These are phyloP conservation scores for Volucella inanis DNA, from an alignment of 2,888 invertebrate species.

Conservation along the genomic window DNA sequence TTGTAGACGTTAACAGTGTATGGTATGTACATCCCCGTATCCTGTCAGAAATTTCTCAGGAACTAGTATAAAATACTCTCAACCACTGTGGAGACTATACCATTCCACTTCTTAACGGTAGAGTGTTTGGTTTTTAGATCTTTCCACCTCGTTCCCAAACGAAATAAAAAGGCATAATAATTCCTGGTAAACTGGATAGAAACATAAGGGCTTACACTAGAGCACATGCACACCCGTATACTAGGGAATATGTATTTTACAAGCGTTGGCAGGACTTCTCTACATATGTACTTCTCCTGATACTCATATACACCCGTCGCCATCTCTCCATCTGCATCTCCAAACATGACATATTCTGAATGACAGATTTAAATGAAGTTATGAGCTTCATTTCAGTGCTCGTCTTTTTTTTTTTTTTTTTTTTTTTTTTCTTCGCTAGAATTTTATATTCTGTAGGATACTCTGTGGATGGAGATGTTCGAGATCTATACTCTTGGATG, in stretches of 20 bases:
- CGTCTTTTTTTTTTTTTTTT: background rate
- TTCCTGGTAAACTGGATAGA: conserved; percentile 30
- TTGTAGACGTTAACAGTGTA: no score
- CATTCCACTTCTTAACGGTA: conserved; percentile 11
- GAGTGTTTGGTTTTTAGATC: conserved; percentile 8
- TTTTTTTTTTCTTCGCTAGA: background rate
- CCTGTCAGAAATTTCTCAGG: conserved; percentile 19
- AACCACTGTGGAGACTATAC: background rate
- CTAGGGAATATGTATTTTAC: conserved; percentile 14
- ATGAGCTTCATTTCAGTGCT: conserved; percentile 40
- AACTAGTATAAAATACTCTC: conserved; percentile 16
- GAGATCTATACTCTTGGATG: conserved; percentile 22
- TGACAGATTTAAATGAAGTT: conserved; percentile 62
- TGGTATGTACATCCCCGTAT: background rate
- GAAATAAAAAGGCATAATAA: conserved; percentile 24
- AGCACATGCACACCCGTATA: background rate
- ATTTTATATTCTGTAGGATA: conserved; percentile 20
- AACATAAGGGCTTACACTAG: conserved; percentile 28
- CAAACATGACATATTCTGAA: conserved; percentile 39
- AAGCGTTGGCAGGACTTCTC: background rate
- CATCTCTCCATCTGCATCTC: background rate
- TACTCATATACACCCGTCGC: background rate
- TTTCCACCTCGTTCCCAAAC: background rate
- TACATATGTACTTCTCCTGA: background rate
- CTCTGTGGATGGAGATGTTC: conserved; percentile 24